A percentile compares a stretch with the other conserved stretches of the same genome.
Evolutionary conservation across 2,888 invertebrate species (phyloP).

Genomic region (Clistopyga incitator): DNA sequence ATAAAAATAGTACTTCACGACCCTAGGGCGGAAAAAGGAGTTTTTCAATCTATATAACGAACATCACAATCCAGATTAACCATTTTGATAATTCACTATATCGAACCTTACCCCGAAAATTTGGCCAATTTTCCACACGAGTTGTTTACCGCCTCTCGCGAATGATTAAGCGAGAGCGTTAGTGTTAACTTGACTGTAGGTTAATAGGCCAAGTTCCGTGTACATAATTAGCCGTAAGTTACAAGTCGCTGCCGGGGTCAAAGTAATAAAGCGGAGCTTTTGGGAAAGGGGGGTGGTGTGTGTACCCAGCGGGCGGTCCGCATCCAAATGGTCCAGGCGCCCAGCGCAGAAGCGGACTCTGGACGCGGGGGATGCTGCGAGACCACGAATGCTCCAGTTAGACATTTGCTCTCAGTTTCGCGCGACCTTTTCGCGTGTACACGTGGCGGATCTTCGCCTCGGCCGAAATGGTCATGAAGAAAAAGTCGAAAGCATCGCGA

Average conservation of each 20-base stretch:
- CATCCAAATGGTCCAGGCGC: constrained; percentile 36
- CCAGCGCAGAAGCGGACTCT: constrained; percentile 73
- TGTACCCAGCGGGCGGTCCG: constrained; percentile 11
- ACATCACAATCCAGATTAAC: too few species aligned
- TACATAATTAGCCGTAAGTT: constrained; percentile 50
- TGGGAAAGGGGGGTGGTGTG: constrained; percentile 24
- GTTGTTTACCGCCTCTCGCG: background rate
- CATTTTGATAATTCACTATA: too few species aligned
- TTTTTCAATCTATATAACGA: too few species aligned
- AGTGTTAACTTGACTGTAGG: constrained; percentile 36
- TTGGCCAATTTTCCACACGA: background rate
- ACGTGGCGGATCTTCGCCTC: constrained; percentile 54
- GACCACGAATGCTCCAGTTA: constrained; percentile 67
- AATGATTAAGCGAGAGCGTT: constrained; percentile 36
- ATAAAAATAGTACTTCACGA: too few species aligned
- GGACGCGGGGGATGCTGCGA: constrained; percentile 72
- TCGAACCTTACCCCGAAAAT: too few species aligned
- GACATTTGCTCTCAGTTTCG: constrained; percentile 71
- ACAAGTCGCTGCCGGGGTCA: constrained; percentile 55
- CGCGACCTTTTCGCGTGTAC: constrained; percentile 70
- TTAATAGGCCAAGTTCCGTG: constrained; percentile 54
- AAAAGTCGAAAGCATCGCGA: background rate
- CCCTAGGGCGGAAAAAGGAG: too few species aligned
- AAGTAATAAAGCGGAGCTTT: constrained; percentile 67
- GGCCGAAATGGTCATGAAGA: background rate